Percentiles rank a stretch among this genome's conserved stretches.
Conservation (phyloP, 2,888 invertebrate genomes). For the Phoenoteleia sp. region DNA sequence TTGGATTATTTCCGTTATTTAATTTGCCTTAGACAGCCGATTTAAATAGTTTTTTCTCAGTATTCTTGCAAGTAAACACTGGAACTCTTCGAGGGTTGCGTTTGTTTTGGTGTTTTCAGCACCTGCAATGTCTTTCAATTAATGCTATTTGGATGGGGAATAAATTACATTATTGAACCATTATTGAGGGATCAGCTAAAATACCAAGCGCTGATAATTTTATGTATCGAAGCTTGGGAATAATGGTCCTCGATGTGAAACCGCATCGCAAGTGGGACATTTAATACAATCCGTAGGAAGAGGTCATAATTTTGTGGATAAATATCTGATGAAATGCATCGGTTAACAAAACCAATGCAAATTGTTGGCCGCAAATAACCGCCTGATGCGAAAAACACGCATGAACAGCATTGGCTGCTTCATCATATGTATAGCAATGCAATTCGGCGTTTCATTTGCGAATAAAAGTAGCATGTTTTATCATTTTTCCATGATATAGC, state of each 20-base stretch:
- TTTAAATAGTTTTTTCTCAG: slow-evolving; percentile 22
- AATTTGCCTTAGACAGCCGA: slow-evolving; percentile 46
- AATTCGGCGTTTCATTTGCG: neutral
- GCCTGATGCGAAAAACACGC: neutral
- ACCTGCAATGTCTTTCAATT: slow-evolving; percentile 41
- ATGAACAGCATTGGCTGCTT: no score
- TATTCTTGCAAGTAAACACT: slow-evolving; percentile 13
- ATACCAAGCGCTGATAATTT: neutral
- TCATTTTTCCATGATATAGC: no score
- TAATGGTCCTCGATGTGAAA: neutral
- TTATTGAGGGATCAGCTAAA: neutral
- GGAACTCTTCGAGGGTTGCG: neutral
- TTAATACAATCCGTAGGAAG: neutral
- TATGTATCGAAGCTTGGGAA: neutral
- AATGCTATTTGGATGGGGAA: slow-evolving; percentile 3
- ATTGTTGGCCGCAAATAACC: no score
- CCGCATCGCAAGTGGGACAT: neutral
- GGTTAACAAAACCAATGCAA: no score
- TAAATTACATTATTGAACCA: slow-evolving; percentile 26
- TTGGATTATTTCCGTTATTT: slow-evolving; percentile 58
- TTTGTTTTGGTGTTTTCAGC: slow-evolving; percentile 24
- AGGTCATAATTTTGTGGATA: neutral
- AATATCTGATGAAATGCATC: neutral
- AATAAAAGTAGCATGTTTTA: no score
- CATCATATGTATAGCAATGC: no score